Base-by-base conservation (phyloP, 2,888 invertebrate species). In the Synergus umbraculus region DNA sequence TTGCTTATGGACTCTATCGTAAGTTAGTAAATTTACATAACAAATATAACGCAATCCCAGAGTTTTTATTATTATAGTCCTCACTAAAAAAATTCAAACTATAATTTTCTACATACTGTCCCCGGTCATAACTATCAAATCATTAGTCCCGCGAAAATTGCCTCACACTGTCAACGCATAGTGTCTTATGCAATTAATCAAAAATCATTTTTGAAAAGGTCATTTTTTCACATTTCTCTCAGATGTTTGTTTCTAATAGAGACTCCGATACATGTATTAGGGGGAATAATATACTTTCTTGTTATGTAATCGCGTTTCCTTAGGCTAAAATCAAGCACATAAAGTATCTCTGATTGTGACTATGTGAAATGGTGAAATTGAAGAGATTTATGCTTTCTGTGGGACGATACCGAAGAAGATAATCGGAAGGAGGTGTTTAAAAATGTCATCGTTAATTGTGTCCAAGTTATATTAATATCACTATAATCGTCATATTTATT, bases 281-380 rank as follows among this genome's bases (percentile, higher is more conserved):
- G n/a, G 54, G 29, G 37, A 12, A 46, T 46, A 73, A 15, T 37
- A 37, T 73, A 73, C 73, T 73, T 73, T 73, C 73, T 73, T 54
- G 41, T 73, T 73, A 73, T 58, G 54, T 73, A 73, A 73, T 73
- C 54, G n/a, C n/a, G n/a, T 73, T 73, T 54, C 54, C 54, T 46
- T 37, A 54, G 73, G 37, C 73, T 73, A 54, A 54, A 54, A 49
- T 49, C 22, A 67, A 67, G 67, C 8, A 46, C 18, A 73, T 73
- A 54, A 73, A 73, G 54, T 73, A 73, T 73, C 41, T 54, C 49
- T 73, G 54, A 54, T 54, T 37, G 13, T 54, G 37, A 54, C 49
- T 37, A 10, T n/a, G 1, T 73, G 54, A 4, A 9, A 41, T 49
- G 54, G 73, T 41, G 54, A 73, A 73, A 73, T 73, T 69, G 29